Evolutionary conservation across 2,113 vertebrate genomes (phyloP).

Genomic region (Arothron firmamentum): DNA sequence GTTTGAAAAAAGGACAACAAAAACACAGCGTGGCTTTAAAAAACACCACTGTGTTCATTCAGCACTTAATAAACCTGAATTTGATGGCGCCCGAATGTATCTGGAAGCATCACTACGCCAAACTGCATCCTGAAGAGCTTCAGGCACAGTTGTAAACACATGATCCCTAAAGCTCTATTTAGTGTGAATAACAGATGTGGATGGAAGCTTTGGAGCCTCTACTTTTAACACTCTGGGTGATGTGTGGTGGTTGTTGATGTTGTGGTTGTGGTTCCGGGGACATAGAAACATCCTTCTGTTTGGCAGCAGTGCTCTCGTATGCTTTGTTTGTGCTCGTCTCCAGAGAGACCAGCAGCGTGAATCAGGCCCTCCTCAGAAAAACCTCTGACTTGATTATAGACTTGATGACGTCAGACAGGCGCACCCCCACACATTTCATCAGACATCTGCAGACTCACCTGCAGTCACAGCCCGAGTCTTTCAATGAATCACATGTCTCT

Average conservation of each 20-base stretch:
- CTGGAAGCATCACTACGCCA: no score
- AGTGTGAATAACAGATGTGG: no score
- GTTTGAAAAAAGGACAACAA: no score
- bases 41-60: no score
- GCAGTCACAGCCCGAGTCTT: not conserved
- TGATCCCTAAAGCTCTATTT: no score
- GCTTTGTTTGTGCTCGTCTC: conserved; percentile 49
- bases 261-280: no score
- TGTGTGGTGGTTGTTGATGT: not conserved
- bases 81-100: no score
- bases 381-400: conserved; percentile 21
- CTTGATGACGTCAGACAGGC: not conserved
- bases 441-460: not conserved
- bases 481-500: not conserved
- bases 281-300: not conserved
- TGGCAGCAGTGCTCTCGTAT: conserved; percentile 8
- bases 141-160: no score
- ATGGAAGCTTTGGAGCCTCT: not conserved
- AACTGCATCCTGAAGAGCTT: no score
- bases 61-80: no score
- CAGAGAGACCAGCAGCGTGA: conserved; percentile 40
- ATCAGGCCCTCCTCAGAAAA: conserved; percentile 8
- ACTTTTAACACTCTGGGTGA: not conserved
- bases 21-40: no score
- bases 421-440: conserved; percentile 31